phyloP scores from a whole-genome alignment of 2,113 vertebrate genomes.

The Sinocyclocheilus maitianheensis region DNA sequence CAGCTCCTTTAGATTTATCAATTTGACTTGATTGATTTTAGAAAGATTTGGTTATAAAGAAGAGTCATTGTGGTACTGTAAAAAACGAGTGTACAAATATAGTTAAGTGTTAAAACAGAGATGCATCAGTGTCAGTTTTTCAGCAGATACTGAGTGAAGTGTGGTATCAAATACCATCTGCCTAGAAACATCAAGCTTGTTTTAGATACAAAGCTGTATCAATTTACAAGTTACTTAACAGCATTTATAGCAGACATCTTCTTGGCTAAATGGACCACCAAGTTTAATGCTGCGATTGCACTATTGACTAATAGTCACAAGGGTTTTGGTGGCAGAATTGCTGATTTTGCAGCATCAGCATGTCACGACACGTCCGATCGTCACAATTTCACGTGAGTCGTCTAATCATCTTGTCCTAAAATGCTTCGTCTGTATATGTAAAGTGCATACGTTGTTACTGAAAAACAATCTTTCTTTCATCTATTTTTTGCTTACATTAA shows the following conservation, averaged over 20 bases:
- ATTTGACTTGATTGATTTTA: not conserved
- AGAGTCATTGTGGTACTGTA: not conserved
- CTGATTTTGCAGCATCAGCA: conserved; percentile 17
- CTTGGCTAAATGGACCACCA: not conserved
- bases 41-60: not conserved
- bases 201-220: conserved; percentile 14
- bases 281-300: not conserved
- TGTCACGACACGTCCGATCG: not conserved
- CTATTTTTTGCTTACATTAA: not conserved
- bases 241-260: not conserved
- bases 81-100: not conserved
- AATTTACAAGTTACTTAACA: not conserved
- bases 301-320: conserved; percentile 20
- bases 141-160: not conserved
- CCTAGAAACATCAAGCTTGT: conserved; percentile 11
- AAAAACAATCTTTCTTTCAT: not conserved
- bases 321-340: not conserved
- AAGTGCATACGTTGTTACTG: not conserved
- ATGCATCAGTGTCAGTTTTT: not conserved
- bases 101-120: not conserved
- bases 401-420: not conserved
- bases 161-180: not conserved
- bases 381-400: not conserved
- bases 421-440: not conserved
- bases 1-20: not conserved